phyloP scores from a whole-genome alignment of 2,797 vertebrate species.

The Florisuga fusca region DNA sequence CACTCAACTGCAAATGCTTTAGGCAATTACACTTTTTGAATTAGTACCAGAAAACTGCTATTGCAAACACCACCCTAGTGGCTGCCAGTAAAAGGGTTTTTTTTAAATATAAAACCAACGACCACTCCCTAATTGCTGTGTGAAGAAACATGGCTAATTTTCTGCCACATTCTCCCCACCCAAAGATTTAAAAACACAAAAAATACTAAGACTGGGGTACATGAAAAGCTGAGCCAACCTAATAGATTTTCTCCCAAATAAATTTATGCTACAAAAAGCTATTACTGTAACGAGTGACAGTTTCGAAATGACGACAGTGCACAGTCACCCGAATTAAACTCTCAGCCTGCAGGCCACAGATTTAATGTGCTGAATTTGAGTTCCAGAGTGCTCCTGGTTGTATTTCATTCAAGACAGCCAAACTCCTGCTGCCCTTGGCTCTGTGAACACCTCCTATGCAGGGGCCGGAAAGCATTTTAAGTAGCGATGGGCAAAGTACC shows the following conservation, averaged over 20 bases:
- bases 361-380: neutral
- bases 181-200: neutral
- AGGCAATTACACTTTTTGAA: neutral
- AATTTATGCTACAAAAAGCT: neutral
- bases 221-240: neutral
- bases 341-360: neutral
- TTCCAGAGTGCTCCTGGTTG: neutral
- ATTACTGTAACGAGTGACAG: rapidly evolving
- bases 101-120: neutral
- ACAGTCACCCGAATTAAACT: neutral
- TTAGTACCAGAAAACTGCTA: neutral
- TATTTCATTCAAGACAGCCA: neutral
- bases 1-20: neutral
- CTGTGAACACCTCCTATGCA: neutral
- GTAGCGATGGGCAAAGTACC: rapidly evolving
- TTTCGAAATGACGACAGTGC: neutral
- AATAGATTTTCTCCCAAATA: neutral
- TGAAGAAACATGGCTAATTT: neutral
- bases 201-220: neutral
- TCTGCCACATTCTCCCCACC: neutral
- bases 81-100: neutral
- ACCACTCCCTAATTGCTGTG: neutral
- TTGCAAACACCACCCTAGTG: neutral
- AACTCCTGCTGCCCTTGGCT: neutral
- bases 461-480: neutral